Base-by-base conservation (phyloP, 2,113 vertebrate genomes). In the Turnix velox region DNA sequence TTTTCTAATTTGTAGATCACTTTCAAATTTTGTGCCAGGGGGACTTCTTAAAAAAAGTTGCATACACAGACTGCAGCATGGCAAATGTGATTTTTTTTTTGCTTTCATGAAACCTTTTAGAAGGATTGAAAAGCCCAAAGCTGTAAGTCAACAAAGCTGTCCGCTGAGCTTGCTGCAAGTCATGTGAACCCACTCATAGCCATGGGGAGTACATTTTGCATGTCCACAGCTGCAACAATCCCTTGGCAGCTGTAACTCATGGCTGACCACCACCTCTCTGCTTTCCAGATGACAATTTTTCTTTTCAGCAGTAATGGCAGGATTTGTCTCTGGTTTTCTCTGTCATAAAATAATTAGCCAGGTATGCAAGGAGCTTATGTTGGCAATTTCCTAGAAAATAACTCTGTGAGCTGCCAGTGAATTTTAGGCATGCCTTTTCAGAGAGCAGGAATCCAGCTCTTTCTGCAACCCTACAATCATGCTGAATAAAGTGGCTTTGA, bases 211-310 rank as follows among this genome's bases (percentile, higher is more conserved):
- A 23, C 1, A 1, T 7, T 42, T 37, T 33, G 42, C 46, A 18
- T 1, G 3, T 45, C 19, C 45, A 58, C 39, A 9, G 7, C 33
- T 51, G n/a, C 4, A 5, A 31, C 72, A 82, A 28, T 31, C 39
- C 30, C 57, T 51, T 1, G 2, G 18, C 2, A 2, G 10, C 39
- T 52, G 40, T 57, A 68, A 12, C 18, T 12, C 23, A 10, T 10
- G 6, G 24, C 8, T 62, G 79, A 7, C 2, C 17, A 30, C 19
- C 40, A 31, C 2, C 18, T 4, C 28, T 40, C 13, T 0, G 3
- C 40, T 73, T 72, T 31, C 31, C 37, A 76, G 58, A 5, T 28
- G 51, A 42, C 14, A 23, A 6, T 58, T 85, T 52, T 2, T 1
- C 15, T 76, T 84, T 30, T n/a, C 68, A 59, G 48, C 1, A 1